phyloP scores from a whole-genome alignment of 2,113 vertebrate genomes.

The Siphamia tubifer region DNA sequence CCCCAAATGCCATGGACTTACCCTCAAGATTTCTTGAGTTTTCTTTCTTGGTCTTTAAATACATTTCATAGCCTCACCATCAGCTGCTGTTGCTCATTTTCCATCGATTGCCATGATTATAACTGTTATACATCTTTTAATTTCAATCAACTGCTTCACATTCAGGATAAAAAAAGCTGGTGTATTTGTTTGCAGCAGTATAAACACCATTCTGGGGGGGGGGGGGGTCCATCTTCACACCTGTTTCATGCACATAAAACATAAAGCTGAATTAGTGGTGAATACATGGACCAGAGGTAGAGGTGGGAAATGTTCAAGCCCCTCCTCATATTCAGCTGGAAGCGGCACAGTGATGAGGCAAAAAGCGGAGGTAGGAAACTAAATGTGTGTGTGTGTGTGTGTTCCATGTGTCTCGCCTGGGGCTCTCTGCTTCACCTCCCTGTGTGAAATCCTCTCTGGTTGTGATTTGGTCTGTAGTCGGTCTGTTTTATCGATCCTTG shows the following conservation, averaged over 20 bases:
- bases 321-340: slow-evolving; percentile 60
- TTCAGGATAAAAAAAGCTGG: no score
- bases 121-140: no score
- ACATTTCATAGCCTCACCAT: no score
- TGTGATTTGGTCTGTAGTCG: slow-evolving; percentile 51
- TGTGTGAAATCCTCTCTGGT: slow-evolving; percentile 44
- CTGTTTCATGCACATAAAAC: background rate
- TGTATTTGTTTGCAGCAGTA: no score
- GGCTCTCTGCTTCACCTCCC: slow-evolving; percentile 56
- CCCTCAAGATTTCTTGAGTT: no score
- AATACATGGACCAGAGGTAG: slow-evolving; percentile 51
- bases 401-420: slow-evolving; percentile 42
- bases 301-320: slow-evolving; percentile 41
- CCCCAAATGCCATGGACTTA: no score
- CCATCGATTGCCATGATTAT: no score
- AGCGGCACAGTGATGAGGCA: slow-evolving; percentile 58
- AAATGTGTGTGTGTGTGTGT: slow-evolving; percentile 33
- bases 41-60: no score
- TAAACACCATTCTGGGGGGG: no score
- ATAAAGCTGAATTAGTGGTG: slow-evolving; percentile 10
- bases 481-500: slow-evolving; percentile 41
- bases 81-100: no score
- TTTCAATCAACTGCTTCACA: no score
- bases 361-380: slow-evolving; percentile 70
- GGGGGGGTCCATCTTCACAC: background rate